phyloP scores from a whole-genome alignment of 2,113 vertebrate species.

The Coptodon bakossiorum region DNA sequence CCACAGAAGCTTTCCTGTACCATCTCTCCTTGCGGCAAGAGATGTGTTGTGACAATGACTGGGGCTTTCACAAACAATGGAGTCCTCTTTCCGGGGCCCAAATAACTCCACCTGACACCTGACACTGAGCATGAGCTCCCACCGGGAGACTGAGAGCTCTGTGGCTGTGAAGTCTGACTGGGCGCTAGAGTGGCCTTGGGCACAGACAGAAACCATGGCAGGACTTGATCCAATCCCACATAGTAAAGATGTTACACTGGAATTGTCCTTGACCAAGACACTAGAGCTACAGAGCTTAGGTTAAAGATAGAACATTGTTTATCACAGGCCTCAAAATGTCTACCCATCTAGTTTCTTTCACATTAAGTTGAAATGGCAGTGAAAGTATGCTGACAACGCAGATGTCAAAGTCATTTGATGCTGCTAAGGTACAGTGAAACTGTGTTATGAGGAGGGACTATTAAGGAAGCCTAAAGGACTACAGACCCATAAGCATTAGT shows the following conservation, averaged over 20 bases:
- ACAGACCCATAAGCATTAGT: slow-evolving; percentile 18
- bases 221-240: slow-evolving; percentile 27
- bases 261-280: slow-evolving; percentile 10
- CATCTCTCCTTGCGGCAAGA: slow-evolving; percentile 46
- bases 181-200: slow-evolving; percentile 11
- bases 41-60: slow-evolving; percentile 57
- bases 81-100: slow-evolving; percentile 26
- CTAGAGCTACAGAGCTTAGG: neutral
- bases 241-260: neutral
- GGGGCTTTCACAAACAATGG: slow-evolving; percentile 57
- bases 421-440: slow-evolving; percentile 4
- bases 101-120: slow-evolving; percentile 68
- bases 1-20: slow-evolving; percentile 41
- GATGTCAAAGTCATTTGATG: slow-evolving; percentile 28
- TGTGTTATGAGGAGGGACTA: slow-evolving; percentile 5
- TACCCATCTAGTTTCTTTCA: neutral
- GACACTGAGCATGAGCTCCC: slow-evolving; percentile 61
- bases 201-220: neutral
- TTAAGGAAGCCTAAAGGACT: slow-evolving; percentile 22
- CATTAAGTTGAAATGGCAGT: slow-evolving; percentile 14
- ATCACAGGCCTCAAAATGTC: neutral
- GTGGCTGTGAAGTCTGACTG: slow-evolving; percentile 29
- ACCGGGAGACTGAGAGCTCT: slow-evolving; percentile 41
- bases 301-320: slow-evolving; percentile 22
- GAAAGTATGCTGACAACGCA: slow-evolving; percentile 38